These are phyloP conservation scores for Numenius phaeopus DNA, from an alignment of 2,797 vertebrate genomes.

Conservation along the genomic window DNA sequence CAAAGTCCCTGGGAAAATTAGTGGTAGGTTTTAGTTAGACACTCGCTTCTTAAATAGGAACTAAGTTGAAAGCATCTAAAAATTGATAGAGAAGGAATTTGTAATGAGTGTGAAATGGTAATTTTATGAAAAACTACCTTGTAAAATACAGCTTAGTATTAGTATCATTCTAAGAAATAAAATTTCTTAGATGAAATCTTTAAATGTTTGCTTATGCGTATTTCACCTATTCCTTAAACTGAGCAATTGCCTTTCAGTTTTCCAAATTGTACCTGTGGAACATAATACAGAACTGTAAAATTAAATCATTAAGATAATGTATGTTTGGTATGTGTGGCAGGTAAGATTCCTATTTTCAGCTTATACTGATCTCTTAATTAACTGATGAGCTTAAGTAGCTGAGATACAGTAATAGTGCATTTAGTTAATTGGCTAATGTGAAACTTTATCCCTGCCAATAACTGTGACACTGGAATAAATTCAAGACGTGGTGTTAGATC, in stretches of 20 bases:
- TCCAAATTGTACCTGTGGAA: neutral
- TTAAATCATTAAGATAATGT: constrained; percentile 46
- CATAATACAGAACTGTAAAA: neutral
- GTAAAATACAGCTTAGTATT: neutral
- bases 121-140: neutral
- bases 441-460: constrained; percentile 62
- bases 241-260: neutral
- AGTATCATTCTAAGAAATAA: neutral
- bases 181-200: neutral
- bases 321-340: constrained; percentile 61
- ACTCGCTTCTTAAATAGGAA: neutral
- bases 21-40: neutral
- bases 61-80: neutral
- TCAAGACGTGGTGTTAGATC: constrained; percentile 36
- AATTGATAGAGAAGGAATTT: neutral
- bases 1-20: neutral
- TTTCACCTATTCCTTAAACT: neutral
- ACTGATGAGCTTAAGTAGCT: constrained; percentile 71
- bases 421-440: constrained; percentile 74
- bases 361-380: constrained; percentile 70
- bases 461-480: constrained; percentile 59
- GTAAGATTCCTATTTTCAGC: constrained; percentile 63
- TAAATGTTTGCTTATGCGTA: neutral
- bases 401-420: constrained; percentile 59
- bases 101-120: neutral